Conservation (phyloP, 1,140 invertebrate species). For the Drosophila erecta region DNA sequence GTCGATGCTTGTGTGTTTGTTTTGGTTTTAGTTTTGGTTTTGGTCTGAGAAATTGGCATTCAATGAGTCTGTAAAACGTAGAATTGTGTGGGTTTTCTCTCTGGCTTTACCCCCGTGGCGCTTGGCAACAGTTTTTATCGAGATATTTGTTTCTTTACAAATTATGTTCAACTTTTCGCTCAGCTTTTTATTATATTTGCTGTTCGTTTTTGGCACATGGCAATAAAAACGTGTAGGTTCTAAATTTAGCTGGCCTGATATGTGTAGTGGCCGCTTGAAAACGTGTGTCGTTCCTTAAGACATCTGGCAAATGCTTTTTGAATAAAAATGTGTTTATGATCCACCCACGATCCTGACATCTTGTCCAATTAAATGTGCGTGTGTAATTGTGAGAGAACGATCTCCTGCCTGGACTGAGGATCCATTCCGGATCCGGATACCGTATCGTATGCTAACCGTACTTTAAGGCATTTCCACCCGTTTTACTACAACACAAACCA, state of each 20-base stretch:
- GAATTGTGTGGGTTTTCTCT: constrained; percentile 23
- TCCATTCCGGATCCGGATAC: neutral
- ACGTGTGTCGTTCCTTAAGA: constrained; percentile 17
- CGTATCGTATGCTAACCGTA: constrained; percentile 47
- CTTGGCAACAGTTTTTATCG: constrained; percentile 53
- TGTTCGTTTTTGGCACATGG: constrained; percentile 44
- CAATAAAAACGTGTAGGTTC: constrained; percentile 59
- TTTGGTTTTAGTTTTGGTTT: constrained; percentile 28
- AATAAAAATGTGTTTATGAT: neutral
- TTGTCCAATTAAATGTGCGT: neutral
- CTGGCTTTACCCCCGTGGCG: constrained; percentile 17
- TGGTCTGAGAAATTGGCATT: constrained; percentile 43
- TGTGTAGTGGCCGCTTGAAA: constrained; percentile 20
- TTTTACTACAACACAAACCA: constrained; percentile 53
- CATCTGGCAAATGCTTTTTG: constrained; percentile 19
- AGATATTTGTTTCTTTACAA: constrained; percentile 15
- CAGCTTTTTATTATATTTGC: constrained; percentile 11
- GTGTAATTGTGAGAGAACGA: constrained; percentile 5
- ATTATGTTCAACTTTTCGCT: constrained; percentile 9
- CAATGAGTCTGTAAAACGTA: constrained; percentile 36
- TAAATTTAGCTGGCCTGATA: constrained; percentile 38
- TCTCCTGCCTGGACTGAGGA: constrained; percentile 1
- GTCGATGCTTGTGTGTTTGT: constrained; percentile 14
- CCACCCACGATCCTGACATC: constrained; percentile 2
- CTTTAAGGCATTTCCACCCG: constrained; percentile 49